Base-by-base conservation (phyloP, 2,797 vertebrate genomes). In the Rhinoraja longicauda region DNA sequence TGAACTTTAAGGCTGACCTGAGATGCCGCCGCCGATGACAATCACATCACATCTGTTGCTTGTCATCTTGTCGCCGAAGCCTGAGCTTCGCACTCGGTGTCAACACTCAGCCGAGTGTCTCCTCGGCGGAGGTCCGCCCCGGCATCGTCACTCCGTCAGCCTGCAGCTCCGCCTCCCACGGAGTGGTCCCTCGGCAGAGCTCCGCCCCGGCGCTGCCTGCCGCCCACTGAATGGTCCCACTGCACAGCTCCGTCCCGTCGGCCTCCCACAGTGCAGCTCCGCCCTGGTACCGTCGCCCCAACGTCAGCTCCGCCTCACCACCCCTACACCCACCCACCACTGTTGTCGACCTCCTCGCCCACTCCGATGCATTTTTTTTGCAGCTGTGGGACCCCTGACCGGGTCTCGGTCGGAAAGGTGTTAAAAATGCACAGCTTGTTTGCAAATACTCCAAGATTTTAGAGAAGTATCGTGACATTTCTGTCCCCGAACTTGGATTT, bases 1-100 rank as follows among this genome's bases (percentile, higher is more conserved):
- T 94, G 17, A 3, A 45, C 86, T 93, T 45, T 77, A 84, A 86
- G 32, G 95, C 97, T 95, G 93, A 99, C 98, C 98, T 97, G 98
- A 99, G 94, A 99, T 97, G 93, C 98, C 98, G 93, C 96, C 98
- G 93, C 98, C 98, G 94, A 99, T 95, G 94, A 99, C 98, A 17
- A 99, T 94, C 93, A 98, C 98, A 13, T 99, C 98, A 96, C 95
- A 97, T 93, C 95, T 96, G 97, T 95, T 96, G 94, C 96, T 96
- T 94, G 97, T 97, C 97, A 96, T 96, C 96, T 93, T 95, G 93
- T 93, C 67, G 93, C 93, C 72, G 29, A 7, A 4, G 64, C 88
- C 9, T 1, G 12, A 39, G 64, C 67, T 88, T 32, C 12, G 8
- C 6, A 36, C 70, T 7, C 21, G 24, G 24, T 75, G 39, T 17